phyloP scores from a whole-genome alignment of 2,888 invertebrate species.

The Notodonta ziczac region DNA sequence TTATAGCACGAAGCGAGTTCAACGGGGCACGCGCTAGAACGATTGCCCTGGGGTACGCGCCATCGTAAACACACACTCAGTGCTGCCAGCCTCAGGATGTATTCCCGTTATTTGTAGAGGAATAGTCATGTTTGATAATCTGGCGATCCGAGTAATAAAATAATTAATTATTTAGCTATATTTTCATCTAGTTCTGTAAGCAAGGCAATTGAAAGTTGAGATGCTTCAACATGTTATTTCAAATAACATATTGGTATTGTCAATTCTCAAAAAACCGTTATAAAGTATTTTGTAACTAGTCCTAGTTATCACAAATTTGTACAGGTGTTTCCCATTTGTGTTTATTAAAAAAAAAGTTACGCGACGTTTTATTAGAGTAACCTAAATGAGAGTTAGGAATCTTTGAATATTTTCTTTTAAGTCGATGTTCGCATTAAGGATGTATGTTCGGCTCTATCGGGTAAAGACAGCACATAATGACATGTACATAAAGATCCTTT shows the following conservation, averaged over 20 bases:
- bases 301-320: too few relatives aligned
- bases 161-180: too few relatives aligned
- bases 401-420: background rate
- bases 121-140: background rate
- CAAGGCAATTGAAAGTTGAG: too few relatives aligned
- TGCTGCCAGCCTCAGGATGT: background rate
- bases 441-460: background rate
- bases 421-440: background rate
- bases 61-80: conserved; percentile 8
- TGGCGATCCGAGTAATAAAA: too few relatives aligned
- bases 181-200: too few relatives aligned
- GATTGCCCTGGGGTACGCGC: background rate
- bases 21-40: background rate
- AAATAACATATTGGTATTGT: too few relatives aligned
- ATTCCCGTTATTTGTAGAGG: background rate
- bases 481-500: conserved; percentile 1
- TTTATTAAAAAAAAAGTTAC: too few relatives aligned
- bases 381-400: background rate
- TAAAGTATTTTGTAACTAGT: too few relatives aligned
- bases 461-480: background rate
- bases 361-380: too few relatives aligned
- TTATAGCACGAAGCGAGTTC: conserved; percentile 6
- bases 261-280: too few relatives aligned
- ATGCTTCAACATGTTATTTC: too few relatives aligned
- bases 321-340: too few relatives aligned